Evolutionary conservation across 2,888 invertebrate genomes (phyloP), one percentile per base, ranked within the genome.

Genomic region (Entomobrya multifasciata): DNA sequence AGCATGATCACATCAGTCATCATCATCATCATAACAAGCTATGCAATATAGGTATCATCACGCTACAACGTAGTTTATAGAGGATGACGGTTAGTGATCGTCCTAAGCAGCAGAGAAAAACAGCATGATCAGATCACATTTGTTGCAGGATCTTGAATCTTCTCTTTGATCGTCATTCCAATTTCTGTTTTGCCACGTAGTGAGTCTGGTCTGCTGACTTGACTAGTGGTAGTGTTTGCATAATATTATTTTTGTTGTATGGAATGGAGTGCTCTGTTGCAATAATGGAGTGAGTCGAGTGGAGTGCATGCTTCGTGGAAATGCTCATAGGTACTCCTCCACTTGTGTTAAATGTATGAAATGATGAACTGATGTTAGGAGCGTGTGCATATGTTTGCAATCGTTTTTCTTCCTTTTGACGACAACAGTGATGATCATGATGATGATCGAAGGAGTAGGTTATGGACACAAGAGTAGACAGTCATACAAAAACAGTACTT

Each of bases 141-240:
- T 84, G 83, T 84, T 84, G 83, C 83, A 84, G 83, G 83, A 84
- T 84, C 83, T 84, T 22, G 47, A n/a, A n/a, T 27, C 74, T n/a
- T 49, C 62, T 25, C 8, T 8, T 36, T 36, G 5, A 36, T 80
- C 30, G 20, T 67, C 74, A 74, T 77, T 20, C 57, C 74, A 74
- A 44, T 52, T 17, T 52, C 52, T 55, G 25, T 55, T 81, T 36
- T 84, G 76, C 83, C 77, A 84, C 83, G 83, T 84, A 76, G 83
- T 47, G 41, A n/a, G 70, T 70, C 70, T 70, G 55, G 70, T 79
- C 57, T 79, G 47, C 41, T 77, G 55, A 57, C 77, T 77, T 36
- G 36, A 36, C 36, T 36, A 8, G 36, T 36, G 36, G 8, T 6
- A 41, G n/a, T 41, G 76, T 65, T 65, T 65, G 65, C 79, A 79